These are phyloP conservation scores for Chlamydotis undulata DNA, from an alignment of 2,113 vertebrate genomes.

Conservation along the genomic window DNA sequence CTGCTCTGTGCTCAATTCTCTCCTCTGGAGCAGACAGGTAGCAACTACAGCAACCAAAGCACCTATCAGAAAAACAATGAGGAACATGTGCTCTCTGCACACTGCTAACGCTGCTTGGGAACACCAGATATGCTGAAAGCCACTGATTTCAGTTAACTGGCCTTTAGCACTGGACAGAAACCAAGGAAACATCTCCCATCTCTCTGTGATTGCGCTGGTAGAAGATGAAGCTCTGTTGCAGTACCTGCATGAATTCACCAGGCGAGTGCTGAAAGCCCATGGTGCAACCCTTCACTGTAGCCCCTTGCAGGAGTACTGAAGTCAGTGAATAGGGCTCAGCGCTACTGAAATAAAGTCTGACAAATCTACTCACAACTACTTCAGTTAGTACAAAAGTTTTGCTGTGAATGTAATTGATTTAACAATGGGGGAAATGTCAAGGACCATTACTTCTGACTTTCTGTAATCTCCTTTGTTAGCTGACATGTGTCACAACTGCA, in stretches of 20 bases:
- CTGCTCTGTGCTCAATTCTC: neutral
- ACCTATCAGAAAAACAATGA: accelerated
- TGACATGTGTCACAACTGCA: neutral
- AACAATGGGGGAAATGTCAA: constrained; percentile 18
- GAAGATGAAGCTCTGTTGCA: neutral
- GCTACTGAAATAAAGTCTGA: neutral
- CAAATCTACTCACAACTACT: neutral
- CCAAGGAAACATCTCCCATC: neutral
- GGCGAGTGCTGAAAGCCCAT: neutral
- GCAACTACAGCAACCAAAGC: neutral
- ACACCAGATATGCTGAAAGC: neutral
- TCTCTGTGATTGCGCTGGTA: neutral
- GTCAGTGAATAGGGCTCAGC: neutral
- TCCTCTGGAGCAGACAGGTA: neutral
- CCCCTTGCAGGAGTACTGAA: neutral
- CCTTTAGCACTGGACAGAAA: neutral
- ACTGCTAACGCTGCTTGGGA: neutral
- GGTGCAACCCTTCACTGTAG: neutral
- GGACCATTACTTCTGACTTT: neutral
- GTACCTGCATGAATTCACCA: neutral
- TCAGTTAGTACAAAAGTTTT: neutral
- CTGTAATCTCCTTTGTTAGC: neutral
- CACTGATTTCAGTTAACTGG: neutral
- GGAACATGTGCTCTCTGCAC: neutral
- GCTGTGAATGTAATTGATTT: neutral